Percentiles rank a stretch among this genome's conserved stretches.
Conservation (phyloP, 2,113 vertebrate genomes). For the Plecotus auritus region DNA sequence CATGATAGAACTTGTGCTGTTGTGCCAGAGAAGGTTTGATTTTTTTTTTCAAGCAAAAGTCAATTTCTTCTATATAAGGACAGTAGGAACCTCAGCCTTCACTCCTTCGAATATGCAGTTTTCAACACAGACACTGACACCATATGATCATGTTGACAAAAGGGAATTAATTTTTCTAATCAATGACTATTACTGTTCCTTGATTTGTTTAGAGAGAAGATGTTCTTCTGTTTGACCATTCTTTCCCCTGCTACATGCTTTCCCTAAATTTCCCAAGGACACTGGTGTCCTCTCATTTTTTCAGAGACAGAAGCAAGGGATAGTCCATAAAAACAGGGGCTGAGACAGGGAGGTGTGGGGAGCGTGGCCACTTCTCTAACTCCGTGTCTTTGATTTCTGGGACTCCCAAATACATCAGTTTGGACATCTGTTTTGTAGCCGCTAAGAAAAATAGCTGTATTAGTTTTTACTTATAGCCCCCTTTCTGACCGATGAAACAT, state of each 20-base stretch:
- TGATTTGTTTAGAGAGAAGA: not conserved
- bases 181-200: not conserved
- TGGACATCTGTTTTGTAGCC: not conserved
- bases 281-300: not conserved
- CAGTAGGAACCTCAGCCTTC: not conserved
- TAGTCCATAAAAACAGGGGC: rapidly evolving
- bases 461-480: not conserved
- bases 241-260: not conserved
- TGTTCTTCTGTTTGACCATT: not conserved
- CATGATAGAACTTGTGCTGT: not conserved
- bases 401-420: not conserved
- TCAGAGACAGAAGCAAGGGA: not conserved
- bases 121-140: not conserved
- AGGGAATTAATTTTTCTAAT: not conserved
- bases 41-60: conserved; percentile 46
- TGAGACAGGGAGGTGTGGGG: not conserved
- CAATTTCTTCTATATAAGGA: conserved; percentile 22
- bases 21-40: not conserved
- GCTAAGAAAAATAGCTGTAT: not conserved
- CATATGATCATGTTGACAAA: not conserved
- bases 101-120: not conserved
- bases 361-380: not conserved
- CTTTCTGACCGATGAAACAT: not conserved
- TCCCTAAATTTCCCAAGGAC: not conserved
- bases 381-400: not conserved